Conservation (phyloP, 2,888 invertebrate genomes). For the Bellardia bayeri region DNA sequence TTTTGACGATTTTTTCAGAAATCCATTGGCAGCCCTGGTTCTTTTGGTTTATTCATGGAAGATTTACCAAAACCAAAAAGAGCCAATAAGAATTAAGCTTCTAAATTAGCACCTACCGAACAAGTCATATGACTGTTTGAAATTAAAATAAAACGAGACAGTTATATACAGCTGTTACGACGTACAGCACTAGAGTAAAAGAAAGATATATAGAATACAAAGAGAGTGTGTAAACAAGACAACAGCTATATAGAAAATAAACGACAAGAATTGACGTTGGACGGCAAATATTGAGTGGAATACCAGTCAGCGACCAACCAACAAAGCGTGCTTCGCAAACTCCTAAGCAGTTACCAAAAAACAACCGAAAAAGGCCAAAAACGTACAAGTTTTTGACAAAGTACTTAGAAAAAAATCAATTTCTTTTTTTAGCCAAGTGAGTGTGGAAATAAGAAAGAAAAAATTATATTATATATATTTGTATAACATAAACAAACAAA, state of each 20-base stretch:
- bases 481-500: constrained; percentile 52
- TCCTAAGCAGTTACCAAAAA: constrained; percentile 74
- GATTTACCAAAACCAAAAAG: constrained; percentile 83
- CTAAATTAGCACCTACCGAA: constrained; percentile 86
- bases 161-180: not conserved
- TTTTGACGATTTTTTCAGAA: no score
- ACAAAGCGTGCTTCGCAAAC: constrained; percentile 73
- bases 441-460: constrained; percentile 84
- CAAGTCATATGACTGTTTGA: constrained; percentile 92
- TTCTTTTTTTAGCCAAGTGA: constrained; percentile 91
- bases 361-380: constrained; percentile 84
- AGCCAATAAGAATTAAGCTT: constrained; percentile 86
- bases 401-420: constrained; percentile 71
- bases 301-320: constrained; percentile 69
- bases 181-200: not conserved
- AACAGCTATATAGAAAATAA: constrained; percentile 16
- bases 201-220: constrained; percentile 39
- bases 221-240: constrained; percentile 53
- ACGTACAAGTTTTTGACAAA: constrained; percentile 90
- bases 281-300: constrained; percentile 42
- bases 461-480: not conserved
- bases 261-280: constrained; percentile 49
- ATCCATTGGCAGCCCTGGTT: not conserved
- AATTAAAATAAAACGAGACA: constrained; percentile 38
- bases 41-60: constrained; percentile 67